Evolutionary conservation across 2,888 invertebrate genomes (phyloP).

Genomic region (Ophonus ardosiacus): DNA sequence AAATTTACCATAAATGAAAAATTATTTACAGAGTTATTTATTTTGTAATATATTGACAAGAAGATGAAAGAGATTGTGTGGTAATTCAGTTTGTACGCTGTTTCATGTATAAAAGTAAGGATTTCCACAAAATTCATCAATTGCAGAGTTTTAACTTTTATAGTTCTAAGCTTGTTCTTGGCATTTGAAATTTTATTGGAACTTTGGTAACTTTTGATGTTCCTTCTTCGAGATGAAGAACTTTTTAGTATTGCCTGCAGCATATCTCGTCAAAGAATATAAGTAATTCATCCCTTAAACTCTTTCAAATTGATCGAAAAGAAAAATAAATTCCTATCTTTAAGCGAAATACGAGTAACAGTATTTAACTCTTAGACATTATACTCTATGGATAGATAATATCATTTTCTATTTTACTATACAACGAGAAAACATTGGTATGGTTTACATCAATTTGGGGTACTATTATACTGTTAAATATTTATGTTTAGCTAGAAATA

Average conservation of each 20-base stretch:
- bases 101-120: slow-evolving; percentile 25
- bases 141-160: slow-evolving; percentile 50
- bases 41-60: slow-evolving; percentile 1
- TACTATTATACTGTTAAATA: too few species aligned
- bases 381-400: not conserved
- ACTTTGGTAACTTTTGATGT: slow-evolving; percentile 54
- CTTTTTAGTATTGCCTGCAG: slow-evolving; percentile 48
- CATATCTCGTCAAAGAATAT: slow-evolving; percentile 50
- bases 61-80: not conserved
- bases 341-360: slow-evolving; percentile 15
- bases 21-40: not conserved
- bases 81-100: slow-evolving; percentile 13
- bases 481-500: too few species aligned
- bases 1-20: not conserved
- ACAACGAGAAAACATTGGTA: too few species aligned
- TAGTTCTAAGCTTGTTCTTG: slow-evolving; percentile 46
- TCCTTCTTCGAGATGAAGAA: slow-evolving; percentile 52
- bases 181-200: slow-evolving; percentile 49
- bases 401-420: not conserved
- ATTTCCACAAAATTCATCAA: slow-evolving; percentile 35
- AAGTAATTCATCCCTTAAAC: slow-evolving; percentile 45
- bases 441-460: too few species aligned
- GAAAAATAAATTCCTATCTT: slow-evolving; percentile 26
- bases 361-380: not conserved
- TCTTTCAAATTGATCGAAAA: slow-evolving; percentile 39